Conservation (phyloP, 2,888 invertebrate genomes). For the Rotaria socialis region DNA sequence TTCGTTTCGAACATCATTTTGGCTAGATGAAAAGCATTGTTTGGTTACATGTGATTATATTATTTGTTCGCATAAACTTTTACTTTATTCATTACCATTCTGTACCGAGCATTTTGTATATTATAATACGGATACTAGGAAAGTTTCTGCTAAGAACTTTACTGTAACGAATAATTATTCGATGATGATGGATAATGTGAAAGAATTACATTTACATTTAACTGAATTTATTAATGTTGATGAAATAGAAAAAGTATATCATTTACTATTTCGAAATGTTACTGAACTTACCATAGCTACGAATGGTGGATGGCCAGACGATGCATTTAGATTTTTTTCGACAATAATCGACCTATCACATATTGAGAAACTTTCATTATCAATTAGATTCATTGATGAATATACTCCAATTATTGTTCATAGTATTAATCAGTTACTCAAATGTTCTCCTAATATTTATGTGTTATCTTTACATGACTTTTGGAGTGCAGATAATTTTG, state of each 20-base stretch:
- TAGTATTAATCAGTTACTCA: background rate
- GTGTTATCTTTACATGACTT: background rate
- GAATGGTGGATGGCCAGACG: background rate
- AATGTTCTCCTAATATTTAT: background rate
- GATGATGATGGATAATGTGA: background rate
- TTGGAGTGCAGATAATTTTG: background rate
- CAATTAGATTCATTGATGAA: background rate
- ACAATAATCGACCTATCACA: background rate
- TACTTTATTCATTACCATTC: constrained; percentile 7
- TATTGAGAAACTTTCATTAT: background rate
- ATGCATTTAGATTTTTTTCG: background rate
- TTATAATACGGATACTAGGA: background rate
- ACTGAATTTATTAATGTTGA: background rate
- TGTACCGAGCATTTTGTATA: background rate
- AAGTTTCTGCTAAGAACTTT: background rate
- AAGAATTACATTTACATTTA: background rate
- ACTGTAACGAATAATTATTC: background rate
- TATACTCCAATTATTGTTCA: background rate
- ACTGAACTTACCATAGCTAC: background rate
- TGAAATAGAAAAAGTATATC: background rate
- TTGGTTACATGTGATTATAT: constrained; percentile 10
- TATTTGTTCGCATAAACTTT: background rate
- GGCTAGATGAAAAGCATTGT: background rate
- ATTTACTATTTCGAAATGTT: background rate
- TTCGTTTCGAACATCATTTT: background rate